Conservation (phyloP, 1,140 invertebrate species). For the Leptonema lineaticorne region DNA sequence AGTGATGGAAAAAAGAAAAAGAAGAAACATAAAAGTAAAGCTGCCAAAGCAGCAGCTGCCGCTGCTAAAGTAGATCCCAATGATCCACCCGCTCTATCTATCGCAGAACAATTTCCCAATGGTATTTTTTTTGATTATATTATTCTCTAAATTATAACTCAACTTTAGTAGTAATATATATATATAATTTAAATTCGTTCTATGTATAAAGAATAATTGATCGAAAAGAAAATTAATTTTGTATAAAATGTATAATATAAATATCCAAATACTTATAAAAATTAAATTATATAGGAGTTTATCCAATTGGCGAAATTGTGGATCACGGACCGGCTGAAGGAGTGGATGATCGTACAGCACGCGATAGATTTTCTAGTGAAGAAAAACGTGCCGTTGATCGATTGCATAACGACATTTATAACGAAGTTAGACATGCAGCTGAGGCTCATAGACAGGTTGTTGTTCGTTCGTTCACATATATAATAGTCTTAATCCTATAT, state of each 20-base stretch:
- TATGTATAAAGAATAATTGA: too few relatives aligned
- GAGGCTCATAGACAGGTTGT: constrained; percentile 90
- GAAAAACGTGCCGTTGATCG: constrained; percentile 84
- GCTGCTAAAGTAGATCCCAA: constrained; percentile 65
- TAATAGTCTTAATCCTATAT: constrained; percentile 3
- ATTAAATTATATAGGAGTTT: constrained; percentile 57
- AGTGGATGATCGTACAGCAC: constrained; percentile 80
- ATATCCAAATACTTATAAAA: constrained; percentile 30
- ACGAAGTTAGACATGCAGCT: constrained; percentile 92
- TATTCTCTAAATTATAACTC: background rate
- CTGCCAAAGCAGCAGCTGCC: constrained; percentile 42
- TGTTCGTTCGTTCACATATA: too few relatives aligned
- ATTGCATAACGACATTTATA: constrained; percentile 87
- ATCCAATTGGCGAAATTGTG: constrained; percentile 79
- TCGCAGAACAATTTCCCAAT: constrained; percentile 82
- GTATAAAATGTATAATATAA: too few relatives aligned
- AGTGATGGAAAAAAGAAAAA: constrained; percentile 66
- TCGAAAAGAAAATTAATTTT: too few relatives aligned
- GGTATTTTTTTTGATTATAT: constrained; percentile 48
- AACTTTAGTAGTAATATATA: background rate
- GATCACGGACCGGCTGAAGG: constrained; percentile 68
- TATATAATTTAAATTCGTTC: too few relatives aligned
- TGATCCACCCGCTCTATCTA: constrained; percentile 82
- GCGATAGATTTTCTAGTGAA: constrained; percentile 84
- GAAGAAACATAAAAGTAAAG: constrained; percentile 61